A percentile compares a stretch with the other conserved stretches of the same genome.
These are phyloP conservation scores for Epinotia ramella DNA, from an alignment of 2,888 invertebrate species.

Conservation along the genomic window DNA sequence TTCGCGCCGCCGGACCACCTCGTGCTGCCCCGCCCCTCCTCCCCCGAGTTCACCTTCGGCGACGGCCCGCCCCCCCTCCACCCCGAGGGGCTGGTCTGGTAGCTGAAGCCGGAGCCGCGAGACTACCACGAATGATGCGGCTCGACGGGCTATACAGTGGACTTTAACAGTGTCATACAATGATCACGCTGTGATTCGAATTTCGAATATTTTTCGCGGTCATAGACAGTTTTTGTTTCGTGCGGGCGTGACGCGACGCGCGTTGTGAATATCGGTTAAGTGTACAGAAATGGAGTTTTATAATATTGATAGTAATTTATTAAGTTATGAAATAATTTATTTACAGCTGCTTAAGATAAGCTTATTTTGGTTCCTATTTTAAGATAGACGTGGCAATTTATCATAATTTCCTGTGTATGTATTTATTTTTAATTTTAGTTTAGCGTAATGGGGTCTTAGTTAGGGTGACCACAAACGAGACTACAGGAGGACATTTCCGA, in stretches of 20 bases:
- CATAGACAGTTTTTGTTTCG: constrained; percentile 45
- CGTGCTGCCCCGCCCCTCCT: constrained; percentile 89
- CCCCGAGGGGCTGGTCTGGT: constrained; percentile 83
- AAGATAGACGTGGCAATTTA: constrained; percentile 70
- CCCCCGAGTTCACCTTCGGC: constrained; percentile 89
- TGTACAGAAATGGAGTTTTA: constrained; percentile 77
- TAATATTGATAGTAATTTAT: constrained; percentile 66
- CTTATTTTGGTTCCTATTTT: constrained; percentile 83
- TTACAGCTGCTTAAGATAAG: constrained; percentile 64
- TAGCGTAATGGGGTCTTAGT: constrained; percentile 52
- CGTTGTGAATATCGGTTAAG: constrained; percentile 55
- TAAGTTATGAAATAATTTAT: constrained; percentile 76
- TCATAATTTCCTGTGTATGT: constrained; percentile 70
- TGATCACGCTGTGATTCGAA: constrained; percentile 51
- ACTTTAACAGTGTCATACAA: constrained; percentile 64
- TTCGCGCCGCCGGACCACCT: constrained; percentile 88
- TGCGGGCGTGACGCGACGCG: constrained; percentile 44
- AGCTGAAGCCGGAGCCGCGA: constrained; percentile 86
- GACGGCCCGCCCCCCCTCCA: constrained; percentile 82
- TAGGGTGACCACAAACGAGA: constrained; percentile 50
- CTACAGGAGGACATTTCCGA: constrained; percentile 45
- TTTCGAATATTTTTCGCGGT: constrained; percentile 40
- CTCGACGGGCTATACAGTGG: constrained; percentile 81
- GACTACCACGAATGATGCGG: constrained; percentile 86
- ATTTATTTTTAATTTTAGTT: constrained; percentile 69